Base-by-base conservation (phyloP, 1,140 invertebrate genomes). In the Leptonema lineaticorne region DNA sequence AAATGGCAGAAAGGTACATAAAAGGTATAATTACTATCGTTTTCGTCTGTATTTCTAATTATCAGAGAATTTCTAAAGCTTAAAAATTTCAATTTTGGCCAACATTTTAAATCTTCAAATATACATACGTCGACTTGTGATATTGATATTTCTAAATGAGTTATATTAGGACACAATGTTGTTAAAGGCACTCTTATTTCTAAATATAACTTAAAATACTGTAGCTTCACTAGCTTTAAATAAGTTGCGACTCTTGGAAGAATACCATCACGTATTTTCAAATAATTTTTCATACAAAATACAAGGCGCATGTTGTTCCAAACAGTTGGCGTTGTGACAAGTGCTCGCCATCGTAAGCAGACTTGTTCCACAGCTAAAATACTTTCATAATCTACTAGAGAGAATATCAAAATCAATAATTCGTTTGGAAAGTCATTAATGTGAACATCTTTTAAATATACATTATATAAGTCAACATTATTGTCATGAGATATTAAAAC, bases 341-440 rank as follows among this genome's bases (percentile, higher is more conserved):
- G 78, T 60, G 79, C 76, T 71, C 82, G 79, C 81, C 81, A 83
- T 73, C 81, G 75, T 67, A 77, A 71, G 73, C 81, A 83, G 8
- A 83, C 82, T 73, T 81, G 79, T 58, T 79, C 79, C 33, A 82
- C 79, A 6, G 78, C 76, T 69, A 81, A 70, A 16, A 82, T 74
- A 59, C 79, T 81, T 74, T 83, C 82, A 74, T 79, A 81, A 74
- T 83, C 81, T 37, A 83, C 78, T 77, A 81, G 79, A 63, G 81
- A 82, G 76, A 83, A 82, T 74, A 83, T 82, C 63, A 81, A 80
- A 63, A 83, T 82, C 69, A 83, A 77, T 74, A 83, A 75, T 74
- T 83, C 82, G 75, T 83, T 83, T 33, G 82, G 82, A 72, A 83
- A 76, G 74, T 82, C 80, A 77, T 82, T 82, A 76, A 83, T 80